Evolutionary conservation across 92 coral and sea anemone genomes (phyloP), one percentile per base, ranked within the genome.

Genomic region (Desmophyllum pertusum): DNA sequence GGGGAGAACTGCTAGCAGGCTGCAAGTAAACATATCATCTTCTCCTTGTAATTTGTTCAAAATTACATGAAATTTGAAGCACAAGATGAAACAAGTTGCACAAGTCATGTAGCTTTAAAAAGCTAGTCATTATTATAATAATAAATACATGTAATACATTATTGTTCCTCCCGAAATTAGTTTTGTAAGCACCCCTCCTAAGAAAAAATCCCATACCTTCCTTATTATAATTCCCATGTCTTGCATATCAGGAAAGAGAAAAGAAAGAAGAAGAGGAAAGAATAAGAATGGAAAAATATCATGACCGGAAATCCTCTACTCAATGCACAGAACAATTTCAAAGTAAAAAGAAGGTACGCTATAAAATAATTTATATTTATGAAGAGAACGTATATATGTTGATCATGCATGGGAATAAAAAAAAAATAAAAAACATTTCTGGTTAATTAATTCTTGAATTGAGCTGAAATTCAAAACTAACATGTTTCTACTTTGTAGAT

Each of bases 251-350:
- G 99, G 99, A 96, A 91, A 95, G 93, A 89, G 97, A 94, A 83
- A 90, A 84, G 69, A 96, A 96, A 82, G 98, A 90, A 77, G 99
- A 96, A 63, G 99, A 96, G 65, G 99, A 96, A 79, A 84, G 94
- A 89, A 96, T 96, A 41, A 87, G 99, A 71, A 94, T 95, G 93
- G 99, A 96, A 79, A n/a, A 96, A 96, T 85, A 94, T 94, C 52
- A 92, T 94, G 96, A 88, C 95, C 36, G 98, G 99, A 69, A 96
- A 96, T 75, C 99, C 99, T 18, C 79, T 96, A 81, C 90, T 96
- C 79, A 93, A 92, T 39, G 78, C 96, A 63, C 94, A 95, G 57
- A 87, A 84, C 73, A 96, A 94, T 89, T 96, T 92, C 76, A 93
- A 92, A 79, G 99, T 96, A 14, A 96, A 96, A 87, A 88, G 99